Evolutionary conservation across 1,140 invertebrate species (phyloP), one percentile per base, ranked within the genome.

Genomic region (Lepeophtheirus salmonis): DNA sequence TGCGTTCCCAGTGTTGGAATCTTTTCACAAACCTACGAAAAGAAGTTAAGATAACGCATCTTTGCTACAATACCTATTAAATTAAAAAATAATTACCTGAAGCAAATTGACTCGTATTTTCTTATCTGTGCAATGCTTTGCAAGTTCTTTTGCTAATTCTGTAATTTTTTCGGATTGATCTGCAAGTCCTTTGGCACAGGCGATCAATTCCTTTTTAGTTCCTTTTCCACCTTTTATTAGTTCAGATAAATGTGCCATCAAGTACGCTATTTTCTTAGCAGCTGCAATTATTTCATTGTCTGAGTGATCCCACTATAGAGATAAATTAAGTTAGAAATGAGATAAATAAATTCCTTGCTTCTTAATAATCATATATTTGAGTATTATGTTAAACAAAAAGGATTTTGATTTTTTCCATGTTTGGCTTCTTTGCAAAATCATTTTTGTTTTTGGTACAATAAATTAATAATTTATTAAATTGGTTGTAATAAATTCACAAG

Each of bases 1-100:
- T 99, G 95, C 1, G 94, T 98, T 60, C 94, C 94, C 71, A 99
- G 97, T 0, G 95, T 99, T 16, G 95, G 95, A 68, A 98, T 99
- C 67, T 94, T 78, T 72, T 99, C 95, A 73, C 92, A 97, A 21
- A 98, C 92, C 87, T 98, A 94, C 50, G 97, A 50, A n/a, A n/a
- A n/a, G n/a, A n/a, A n/a, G n/a, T n/a, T n/a, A n/a, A n/a, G n/a
- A n/a, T n/a, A n/a, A n/a, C n/a, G n/a, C n/a, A n/a, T n/a, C n/a
- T n/a, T n/a, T n/a, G n/a, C n/a, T n/a, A n/a, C n/a, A n/a, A n/a
- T n/a, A n/a, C n/a, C n/a, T n/a, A n/a, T n/a, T n/a, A n/a, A n/a
- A n/a, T n/a, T n/a, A n/a, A n/a, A n/a, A n/a, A n/a, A n/a, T n/a
- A 54, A 2, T 10, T 54, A 54, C 52, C 25, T 57, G 55, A 2